Evolutionary conservation across 1,140 invertebrate genomes (phyloP), one percentile per base, ranked within the genome.

Genomic region (Pantala flavescens): DNA sequence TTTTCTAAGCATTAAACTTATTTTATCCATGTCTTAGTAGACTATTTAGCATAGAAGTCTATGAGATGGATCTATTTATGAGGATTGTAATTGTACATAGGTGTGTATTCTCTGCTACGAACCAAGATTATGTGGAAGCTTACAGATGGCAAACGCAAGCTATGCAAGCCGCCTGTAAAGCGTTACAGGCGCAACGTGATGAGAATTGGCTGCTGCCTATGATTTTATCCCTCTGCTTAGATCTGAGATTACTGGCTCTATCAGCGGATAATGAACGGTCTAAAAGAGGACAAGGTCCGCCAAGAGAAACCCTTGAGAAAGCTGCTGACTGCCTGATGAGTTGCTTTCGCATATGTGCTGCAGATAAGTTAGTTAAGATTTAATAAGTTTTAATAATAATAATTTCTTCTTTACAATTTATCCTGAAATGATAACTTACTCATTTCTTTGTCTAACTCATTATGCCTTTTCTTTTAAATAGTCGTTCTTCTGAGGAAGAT

Each of bases 131-230:
- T 63, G 49, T 63, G 49, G 49, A 63, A 14, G 49, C 49, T 1
- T 63, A 63, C 12, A 3, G 49, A 21, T 63, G 49, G 49, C 49
- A 63, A 21, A 63, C 49, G 12, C 49, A 63, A 63, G 82, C 86
- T 11, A 87, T 94, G 75, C 91, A 94, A 0, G 90, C 93, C 77
- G 84, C 87, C 10, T 90, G 91, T 0, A 95, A 93, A 81, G 87
- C 95, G 42, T 85, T 99, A 73, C 93, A 96, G 83, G 83, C 87
- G 19, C 90, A 94, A 77, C 97, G 96, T 79, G 96, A 98, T 80
- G 95, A 98, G 79, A 99, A 98, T 82, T 99, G 97, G 97, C 90
- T 90, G 79, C 81, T 98, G 7, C 93, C 95, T 0, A 86, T 98
- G 7, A 93, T 98, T 91, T 93, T 95, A 80, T 87, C 88, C 1